Conservation (phyloP, 1,140 invertebrate genomes). For the Dolichoris vasculosae region DNA sequence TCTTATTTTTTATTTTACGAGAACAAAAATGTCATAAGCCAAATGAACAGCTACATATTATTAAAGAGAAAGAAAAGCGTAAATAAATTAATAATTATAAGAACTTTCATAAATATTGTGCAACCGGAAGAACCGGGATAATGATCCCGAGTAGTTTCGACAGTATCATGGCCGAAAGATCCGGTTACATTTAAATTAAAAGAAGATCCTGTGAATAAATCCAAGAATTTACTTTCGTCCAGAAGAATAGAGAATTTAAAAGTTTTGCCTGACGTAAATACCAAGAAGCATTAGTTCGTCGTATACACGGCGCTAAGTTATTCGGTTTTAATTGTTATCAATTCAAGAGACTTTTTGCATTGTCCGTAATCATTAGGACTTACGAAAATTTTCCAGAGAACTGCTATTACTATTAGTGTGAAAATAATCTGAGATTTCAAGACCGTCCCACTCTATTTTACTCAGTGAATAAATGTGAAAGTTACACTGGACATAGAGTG, state of each 20-base stretch:
- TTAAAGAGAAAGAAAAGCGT: background rate
- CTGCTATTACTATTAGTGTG: background rate
- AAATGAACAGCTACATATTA: background rate
- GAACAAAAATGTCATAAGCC: background rate
- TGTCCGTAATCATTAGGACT: background rate
- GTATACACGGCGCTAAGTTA: background rate
- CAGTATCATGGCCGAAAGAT: background rate
- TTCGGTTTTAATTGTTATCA: background rate
- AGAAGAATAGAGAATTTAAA: background rate
- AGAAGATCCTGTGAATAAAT: background rate
- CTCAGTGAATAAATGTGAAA: too few relatives aligned
- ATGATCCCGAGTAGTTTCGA: background rate
- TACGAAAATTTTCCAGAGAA: background rate
- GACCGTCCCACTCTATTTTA: background rate
- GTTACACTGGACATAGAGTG: too few relatives aligned
- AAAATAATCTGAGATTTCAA: background rate
- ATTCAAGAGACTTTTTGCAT: background rate
- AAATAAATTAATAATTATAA: constrained; percentile 10
- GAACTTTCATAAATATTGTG: constrained; percentile 6
- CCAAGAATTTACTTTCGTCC: background rate
- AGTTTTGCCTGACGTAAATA: background rate
- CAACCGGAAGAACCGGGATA: background rate
- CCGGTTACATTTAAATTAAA: constrained; percentile 28
- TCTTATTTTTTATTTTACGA: too few relatives aligned
- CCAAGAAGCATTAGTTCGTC: background rate